Conservation (phyloP, 2,888 invertebrate species). For the Vesta saturnalis region DNA sequence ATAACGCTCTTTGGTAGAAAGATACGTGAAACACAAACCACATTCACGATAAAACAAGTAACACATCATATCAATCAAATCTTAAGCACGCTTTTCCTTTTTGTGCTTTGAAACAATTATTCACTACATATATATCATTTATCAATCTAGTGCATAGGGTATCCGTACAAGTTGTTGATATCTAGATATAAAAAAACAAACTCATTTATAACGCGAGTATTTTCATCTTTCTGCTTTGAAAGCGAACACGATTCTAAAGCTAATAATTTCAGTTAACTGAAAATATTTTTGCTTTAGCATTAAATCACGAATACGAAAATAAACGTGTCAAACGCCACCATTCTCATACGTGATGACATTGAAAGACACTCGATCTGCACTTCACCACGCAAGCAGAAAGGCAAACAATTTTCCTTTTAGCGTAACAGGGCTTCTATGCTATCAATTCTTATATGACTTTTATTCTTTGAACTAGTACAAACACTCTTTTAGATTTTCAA, state of each 20-base stretch:
- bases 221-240: too few relatives aligned
- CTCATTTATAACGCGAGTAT: too few relatives aligned
- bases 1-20: constrained; percentile 12
- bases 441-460: background rate
- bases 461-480: background rate
- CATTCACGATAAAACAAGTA: background rate
- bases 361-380: constrained; percentile 31
- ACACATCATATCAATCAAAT: background rate
- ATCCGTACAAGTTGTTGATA: background rate
- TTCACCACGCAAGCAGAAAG: constrained; percentile 23
- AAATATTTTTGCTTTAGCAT: too few relatives aligned
- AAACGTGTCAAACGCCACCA: constrained; percentile 18
- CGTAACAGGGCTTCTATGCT: background rate
- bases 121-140: background rate
- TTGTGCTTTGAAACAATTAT: background rate
- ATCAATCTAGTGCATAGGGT: background rate
- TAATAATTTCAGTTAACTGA: too few relatives aligned
- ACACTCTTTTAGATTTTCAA: too few relatives aligned
- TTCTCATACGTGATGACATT: constrained; percentile 19
- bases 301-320: background rate
- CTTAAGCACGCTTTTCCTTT: too few relatives aligned
- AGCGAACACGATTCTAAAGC: too few relatives aligned
- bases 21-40: background rate
- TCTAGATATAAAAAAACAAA: background rate
- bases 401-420: constrained; percentile 29